Base-by-base conservation (phyloP, 2,113 vertebrate species). In the Callorhinus ursinus region DNA sequence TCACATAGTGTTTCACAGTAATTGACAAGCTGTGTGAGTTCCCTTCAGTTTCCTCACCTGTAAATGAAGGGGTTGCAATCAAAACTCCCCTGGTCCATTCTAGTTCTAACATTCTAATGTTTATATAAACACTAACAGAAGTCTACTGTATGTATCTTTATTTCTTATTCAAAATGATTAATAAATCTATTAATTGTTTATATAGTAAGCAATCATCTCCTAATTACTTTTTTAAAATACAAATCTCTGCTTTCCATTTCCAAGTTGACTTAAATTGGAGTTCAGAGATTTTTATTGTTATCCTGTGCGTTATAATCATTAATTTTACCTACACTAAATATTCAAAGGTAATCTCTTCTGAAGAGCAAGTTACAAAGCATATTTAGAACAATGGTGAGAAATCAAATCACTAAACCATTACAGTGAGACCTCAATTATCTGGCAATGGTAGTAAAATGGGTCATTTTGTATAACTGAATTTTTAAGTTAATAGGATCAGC, bases 251-350 rank as follows among this genome's bases (percentile, higher is more conserved):
- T 92, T 94, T 86, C 36, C 12, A 65, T 36, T 95, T 83, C 39
- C 33, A 96, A 89, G 26, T 86, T 93, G 42, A 89, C 31, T 92
- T 95, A 76, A 59, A 49, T 49, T 72, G 5, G 55, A 93, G 26
- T 63, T 80, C 19, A 93, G 67, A 67, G n/a, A 39, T 39, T 93
- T 93, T 93, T 67, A 55, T 85, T 90, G 28, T 8, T 21, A 81
- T 77, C 15, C 8, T 69, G 1, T 55, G 15, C 21, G 31, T 84
- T 69, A 55, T 13, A 88, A 76, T 81, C 36, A 90, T 84, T 94
- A 28, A 51, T 69, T 94, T 76, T 88, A 83, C 16, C 74, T 31
- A 11, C 39, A 88, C 9, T 74, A 85, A 57, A 28, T 94, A 49
- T 88, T 85, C 71, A 88, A 88, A 88, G 21, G 36, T 22, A 80